phyloP scores from a whole-genome alignment of 2,797 vertebrate genomes.

The Brachyrhaphis roseni region DNA sequence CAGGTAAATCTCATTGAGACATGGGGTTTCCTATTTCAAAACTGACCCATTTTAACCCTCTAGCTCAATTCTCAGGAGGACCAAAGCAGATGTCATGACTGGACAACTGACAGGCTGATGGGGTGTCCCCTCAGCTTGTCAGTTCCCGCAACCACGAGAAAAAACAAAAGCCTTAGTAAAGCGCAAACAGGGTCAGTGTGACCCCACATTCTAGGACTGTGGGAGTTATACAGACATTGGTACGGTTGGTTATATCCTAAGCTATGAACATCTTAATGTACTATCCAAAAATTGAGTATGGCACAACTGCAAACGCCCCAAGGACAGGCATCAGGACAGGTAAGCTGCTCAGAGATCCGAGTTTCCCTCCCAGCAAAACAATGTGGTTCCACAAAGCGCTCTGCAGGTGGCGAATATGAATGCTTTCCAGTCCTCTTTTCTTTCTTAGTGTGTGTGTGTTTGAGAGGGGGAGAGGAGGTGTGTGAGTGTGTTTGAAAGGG shows the following conservation, averaged over 20 bases:
- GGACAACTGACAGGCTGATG: too few relatives aligned
- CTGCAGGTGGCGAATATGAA: background rate
- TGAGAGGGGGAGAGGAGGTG: too few relatives aligned
- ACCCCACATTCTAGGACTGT: too few relatives aligned
- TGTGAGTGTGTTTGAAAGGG: too few relatives aligned
- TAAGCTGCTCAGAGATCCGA: background rate
- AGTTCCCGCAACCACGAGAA: too few relatives aligned
- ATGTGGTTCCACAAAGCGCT: background rate
- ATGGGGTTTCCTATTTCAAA: background rate
- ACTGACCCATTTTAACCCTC: background rate
- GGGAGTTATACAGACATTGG: background rate
- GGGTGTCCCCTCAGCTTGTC: too few relatives aligned
- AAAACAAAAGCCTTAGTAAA: too few relatives aligned
- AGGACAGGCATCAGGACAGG: background rate
- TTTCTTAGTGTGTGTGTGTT: background rate
- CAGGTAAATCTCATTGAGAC: background rate
- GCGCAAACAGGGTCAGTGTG: too few relatives aligned
- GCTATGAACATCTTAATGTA: background rate
- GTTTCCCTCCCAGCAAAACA: background rate
- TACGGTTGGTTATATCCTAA: background rate
- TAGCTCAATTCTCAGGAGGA: too few relatives aligned
- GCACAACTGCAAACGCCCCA: background rate
- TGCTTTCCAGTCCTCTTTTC: background rate
- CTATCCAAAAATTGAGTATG: background rate
- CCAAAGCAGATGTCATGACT: too few relatives aligned